A percentile compares a stretch with the other conserved stretches of the same genome.
Evolutionary conservation across 2,113 vertebrate genomes (phyloP).

Genomic region (Cyanoramphus novaezelandiae): DNA sequence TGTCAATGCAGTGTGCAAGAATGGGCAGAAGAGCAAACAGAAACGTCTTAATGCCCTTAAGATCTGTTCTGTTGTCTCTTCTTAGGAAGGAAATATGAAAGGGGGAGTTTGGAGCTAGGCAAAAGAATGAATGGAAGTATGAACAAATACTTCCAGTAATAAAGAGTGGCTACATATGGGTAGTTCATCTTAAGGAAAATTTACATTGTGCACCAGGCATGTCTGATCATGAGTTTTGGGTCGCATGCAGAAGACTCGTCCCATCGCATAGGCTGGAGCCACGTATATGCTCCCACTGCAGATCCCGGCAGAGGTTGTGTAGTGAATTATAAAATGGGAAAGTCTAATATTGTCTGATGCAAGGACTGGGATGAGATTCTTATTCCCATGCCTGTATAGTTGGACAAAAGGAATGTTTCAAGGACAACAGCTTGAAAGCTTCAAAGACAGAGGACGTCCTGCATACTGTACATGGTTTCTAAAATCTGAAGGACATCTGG

Average conservation of each 20-base stretch:
- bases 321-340: background rate
- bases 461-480: background rate
- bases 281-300: background rate
- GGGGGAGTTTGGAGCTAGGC: background rate
- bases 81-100: background rate
- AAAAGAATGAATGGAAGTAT: background rate
- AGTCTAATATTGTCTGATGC: background rate
- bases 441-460: background rate
- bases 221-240: background rate
- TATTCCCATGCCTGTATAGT: background rate
- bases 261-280: fast-evolving
- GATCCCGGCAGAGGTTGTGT: background rate
- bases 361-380: background rate
- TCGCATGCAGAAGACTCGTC: background rate
- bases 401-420: background rate
- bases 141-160: background rate
- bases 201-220: background rate
- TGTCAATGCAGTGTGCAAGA: background rate
- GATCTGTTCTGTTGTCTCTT: background rate
- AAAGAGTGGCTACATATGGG: background rate
- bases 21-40: background rate
- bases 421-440: background rate
- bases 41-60: background rate
- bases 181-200: background rate
- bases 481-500: background rate